A percentile compares a stretch with the other conserved stretches of the same genome.
phyloP scores from a whole-genome alignment of 2,113 vertebrate genomes.

The Fulica atra region DNA sequence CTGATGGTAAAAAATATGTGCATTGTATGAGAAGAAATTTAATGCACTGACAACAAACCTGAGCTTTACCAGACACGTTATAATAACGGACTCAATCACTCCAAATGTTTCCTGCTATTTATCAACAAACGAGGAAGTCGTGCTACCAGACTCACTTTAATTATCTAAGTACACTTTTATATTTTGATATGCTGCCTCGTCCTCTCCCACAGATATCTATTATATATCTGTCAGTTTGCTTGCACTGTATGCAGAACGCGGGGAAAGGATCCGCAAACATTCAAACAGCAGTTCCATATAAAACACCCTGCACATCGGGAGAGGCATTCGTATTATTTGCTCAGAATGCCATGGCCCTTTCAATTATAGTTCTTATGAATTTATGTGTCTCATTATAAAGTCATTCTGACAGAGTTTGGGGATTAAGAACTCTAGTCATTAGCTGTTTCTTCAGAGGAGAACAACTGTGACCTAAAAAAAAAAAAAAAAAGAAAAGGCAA shows the following conservation, averaged over 20 bases:
- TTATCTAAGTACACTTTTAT: not conserved
- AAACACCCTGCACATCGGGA: not conserved
- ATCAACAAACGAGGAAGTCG: not conserved
- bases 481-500: not conserved
- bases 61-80: not conserved
- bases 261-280: constrained; percentile 15
- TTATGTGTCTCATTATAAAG: constrained; percentile 50
- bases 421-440: constrained; percentile 50
- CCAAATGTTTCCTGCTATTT: not conserved
- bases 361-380: constrained; percentile 36
- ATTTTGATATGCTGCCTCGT: not conserved
- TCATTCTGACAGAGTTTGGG: constrained; percentile 29
- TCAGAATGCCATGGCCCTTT: constrained; percentile 40
- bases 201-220: not conserved
- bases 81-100: not conserved
- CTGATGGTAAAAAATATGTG: not conserved
- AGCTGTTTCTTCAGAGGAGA: constrained; percentile 53
- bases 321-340: constrained; percentile 17
- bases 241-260: not conserved
- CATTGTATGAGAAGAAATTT: not conserved
- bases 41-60: not conserved
- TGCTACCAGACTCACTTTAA: not conserved
- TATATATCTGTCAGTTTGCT: not conserved
- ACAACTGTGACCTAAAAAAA: constrained; percentile 15
- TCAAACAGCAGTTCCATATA: not conserved